phyloP scores from a whole-genome alignment of 2,888 invertebrate species.

The Crioceris asparagi region DNA sequence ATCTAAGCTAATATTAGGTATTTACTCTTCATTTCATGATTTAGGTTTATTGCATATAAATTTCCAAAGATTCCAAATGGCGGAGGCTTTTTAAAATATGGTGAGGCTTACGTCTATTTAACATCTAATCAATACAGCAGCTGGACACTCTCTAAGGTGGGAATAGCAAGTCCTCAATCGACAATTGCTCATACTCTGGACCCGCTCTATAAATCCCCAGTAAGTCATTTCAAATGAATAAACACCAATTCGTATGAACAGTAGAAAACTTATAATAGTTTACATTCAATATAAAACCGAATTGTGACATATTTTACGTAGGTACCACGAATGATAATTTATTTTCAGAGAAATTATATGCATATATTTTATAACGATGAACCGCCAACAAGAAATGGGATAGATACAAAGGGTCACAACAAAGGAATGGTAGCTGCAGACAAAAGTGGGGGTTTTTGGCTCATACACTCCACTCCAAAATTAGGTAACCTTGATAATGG shows the following conservation, averaged over 20 bases:
- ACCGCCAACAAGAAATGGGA: constrained; percentile 52
- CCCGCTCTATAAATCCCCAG: constrained; percentile 39
- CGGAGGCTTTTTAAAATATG: constrained; percentile 44
- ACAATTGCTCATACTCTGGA: constrained; percentile 55
- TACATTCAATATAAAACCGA: no score
- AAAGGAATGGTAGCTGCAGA: constrained; percentile 79
- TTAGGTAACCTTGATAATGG: constrained; percentile 53
- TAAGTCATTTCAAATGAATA: no score
- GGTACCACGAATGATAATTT: no score
- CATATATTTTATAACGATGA: constrained; percentile 83
- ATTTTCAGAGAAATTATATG: no score
- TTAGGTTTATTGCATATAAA: constrained; percentile 80
- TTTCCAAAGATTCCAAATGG: constrained; percentile 50
- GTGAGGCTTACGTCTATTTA: constrained; percentile 60
- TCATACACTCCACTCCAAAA: constrained; percentile 85
- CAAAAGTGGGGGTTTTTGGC: constrained; percentile 69
- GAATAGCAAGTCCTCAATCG: constrained; percentile 52
- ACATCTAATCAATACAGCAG: constrained; percentile 48
- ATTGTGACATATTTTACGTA: no score
- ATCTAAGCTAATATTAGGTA: no score
- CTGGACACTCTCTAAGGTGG: constrained; percentile 57
- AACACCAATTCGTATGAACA: no score
- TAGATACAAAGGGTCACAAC: constrained; percentile 62
- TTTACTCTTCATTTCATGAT: no score
- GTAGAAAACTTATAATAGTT: no score